Percentiles rank a stretch among this genome's conserved stretches.
Conservation (phyloP, 2,888 invertebrate genomes). For the Thera britannica region DNA sequence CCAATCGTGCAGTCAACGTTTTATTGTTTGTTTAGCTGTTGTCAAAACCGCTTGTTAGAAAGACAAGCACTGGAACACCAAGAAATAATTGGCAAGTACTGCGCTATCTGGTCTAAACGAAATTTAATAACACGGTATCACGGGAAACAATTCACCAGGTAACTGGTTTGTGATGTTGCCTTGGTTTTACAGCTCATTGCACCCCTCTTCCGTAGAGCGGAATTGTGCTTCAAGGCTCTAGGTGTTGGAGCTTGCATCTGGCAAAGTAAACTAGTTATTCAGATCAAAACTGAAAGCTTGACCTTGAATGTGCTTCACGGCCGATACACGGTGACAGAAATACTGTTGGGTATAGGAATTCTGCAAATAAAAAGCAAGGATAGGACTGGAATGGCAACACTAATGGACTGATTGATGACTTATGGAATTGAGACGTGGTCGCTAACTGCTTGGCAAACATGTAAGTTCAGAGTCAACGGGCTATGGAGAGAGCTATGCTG, state of each 20-base stretch:
- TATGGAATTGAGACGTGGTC: no score
- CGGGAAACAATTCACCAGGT: slow-evolving; percentile 35
- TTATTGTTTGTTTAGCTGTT: slow-evolving; percentile 33
- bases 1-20: slow-evolving; percentile 43
- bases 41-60: slow-evolving; percentile 15
- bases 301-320: slow-evolving; percentile 64
- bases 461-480: no score
- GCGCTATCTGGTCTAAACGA: slow-evolving; percentile 30
- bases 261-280: slow-evolving; percentile 68
- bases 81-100: slow-evolving; percentile 35
- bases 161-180: slow-evolving; percentile 43
- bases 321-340: slow-evolving; percentile 6
- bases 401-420: no score
- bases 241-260: slow-evolving; percentile 59
- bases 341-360: slow-evolving; percentile 5
- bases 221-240: slow-evolving; percentile 43
- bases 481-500: no score
- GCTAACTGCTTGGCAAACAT: no score
- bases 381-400: no score
- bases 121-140: slow-evolving; percentile 33
- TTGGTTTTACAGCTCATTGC: slow-evolving; percentile 41
- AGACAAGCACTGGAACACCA: slow-evolving; percentile 22
- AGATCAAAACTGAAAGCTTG: slow-evolving; percentile 67
- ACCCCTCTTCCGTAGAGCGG: slow-evolving; percentile 59
- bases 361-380: neutral